phyloP scores from a whole-genome alignment of 2,113 vertebrate species.

The Sciurus niger region DNA sequence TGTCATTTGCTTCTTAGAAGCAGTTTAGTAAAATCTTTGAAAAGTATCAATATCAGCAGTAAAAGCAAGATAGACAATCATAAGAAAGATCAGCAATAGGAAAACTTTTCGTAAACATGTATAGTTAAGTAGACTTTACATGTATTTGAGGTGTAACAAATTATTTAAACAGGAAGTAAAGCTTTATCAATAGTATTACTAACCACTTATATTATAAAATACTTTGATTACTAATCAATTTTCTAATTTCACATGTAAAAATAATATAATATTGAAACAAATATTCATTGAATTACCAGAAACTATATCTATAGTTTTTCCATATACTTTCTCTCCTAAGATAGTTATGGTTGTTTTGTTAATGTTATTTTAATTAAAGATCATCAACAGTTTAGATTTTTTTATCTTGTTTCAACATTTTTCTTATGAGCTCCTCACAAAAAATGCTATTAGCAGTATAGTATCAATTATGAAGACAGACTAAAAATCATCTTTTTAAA shows the following conservation, averaged over 20 bases:
- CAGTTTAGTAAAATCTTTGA: background rate
- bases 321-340: background rate
- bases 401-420: background rate
- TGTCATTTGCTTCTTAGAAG: background rate
- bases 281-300: background rate
- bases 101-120: constrained; percentile 18
- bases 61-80: background rate
- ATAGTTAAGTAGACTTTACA: background rate
- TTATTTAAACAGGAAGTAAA: background rate
- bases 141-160: background rate
- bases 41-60: background rate
- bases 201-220: background rate
- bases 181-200: background rate
- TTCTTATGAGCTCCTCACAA: background rate
- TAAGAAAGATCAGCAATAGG: background rate
- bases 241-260: background rate
- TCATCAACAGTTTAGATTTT: background rate
- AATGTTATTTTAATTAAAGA: background rate
- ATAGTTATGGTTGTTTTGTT: background rate
- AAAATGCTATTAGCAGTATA: background rate
- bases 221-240: background rate
- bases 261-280: background rate
- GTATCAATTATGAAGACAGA: background rate
- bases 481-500: background rate
- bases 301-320: background rate